phyloP scores from a whole-genome alignment of 2,797 vertebrate species.

The Mus minutoides region DNA sequence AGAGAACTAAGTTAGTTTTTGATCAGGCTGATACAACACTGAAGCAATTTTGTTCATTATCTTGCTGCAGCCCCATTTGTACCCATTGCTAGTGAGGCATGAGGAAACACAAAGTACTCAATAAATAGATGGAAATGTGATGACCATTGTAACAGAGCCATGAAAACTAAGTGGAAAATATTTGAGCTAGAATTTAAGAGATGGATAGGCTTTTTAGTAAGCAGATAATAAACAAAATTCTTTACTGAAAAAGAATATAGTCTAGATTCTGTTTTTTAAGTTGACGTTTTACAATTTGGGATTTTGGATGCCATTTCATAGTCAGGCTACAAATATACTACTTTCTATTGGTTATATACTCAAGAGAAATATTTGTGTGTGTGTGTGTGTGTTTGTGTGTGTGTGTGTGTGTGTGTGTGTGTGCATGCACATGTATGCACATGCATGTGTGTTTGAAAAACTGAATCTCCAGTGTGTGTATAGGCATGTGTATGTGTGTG shows the following conservation, averaged over 20 bases:
- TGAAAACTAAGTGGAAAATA: slow-evolving; percentile 40
- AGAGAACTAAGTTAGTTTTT: neutral
- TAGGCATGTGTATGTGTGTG: too few species aligned
- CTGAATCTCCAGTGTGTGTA: neutral
- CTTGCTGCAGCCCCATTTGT: neutral
- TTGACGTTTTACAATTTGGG: slow-evolving; percentile 12
- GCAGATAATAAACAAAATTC: neutral
- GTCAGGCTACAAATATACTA: neutral
- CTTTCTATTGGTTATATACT: neutral
- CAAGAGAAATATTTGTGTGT: neutral
- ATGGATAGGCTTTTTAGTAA: slow-evolving; percentile 20
- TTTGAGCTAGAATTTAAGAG: slow-evolving; percentile 23
- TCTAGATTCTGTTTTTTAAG: slow-evolving; percentile 14
- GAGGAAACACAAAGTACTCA: neutral
- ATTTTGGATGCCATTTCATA: neutral
- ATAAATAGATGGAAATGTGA: neutral
- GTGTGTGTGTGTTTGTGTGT: neutral
- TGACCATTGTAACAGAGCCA: neutral
- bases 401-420: neutral
- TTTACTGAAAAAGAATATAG: neutral
- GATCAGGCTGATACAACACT: neutral
- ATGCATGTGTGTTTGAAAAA: neutral
- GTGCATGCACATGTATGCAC: neutral
- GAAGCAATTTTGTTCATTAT: slow-evolving; percentile 27
- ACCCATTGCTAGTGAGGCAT: neutral